These are phyloP conservation scores for Brachyhypopomus gauderio DNA, from an alignment of 2,113 vertebrate genomes.

Conservation along the genomic window DNA sequence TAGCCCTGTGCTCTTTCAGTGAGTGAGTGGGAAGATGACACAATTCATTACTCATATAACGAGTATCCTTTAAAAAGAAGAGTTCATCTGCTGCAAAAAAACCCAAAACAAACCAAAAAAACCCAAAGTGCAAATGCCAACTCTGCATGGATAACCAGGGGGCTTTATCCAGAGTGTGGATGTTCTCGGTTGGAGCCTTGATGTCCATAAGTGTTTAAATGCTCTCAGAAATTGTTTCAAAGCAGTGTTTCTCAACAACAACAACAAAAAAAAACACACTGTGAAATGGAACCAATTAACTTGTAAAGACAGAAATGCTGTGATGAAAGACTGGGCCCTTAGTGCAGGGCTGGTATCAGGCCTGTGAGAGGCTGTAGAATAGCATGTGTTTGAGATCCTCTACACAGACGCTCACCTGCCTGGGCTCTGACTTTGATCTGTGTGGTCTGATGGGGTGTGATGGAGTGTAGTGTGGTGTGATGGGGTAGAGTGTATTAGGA, in stretches of 20 bases:
- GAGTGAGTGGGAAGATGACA: constrained; percentile 71
- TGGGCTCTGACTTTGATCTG: constrained; percentile 16
- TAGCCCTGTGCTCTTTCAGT: constrained; percentile 63
- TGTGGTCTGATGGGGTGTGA: constrained; percentile 1
- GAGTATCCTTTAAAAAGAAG: constrained; percentile 67
- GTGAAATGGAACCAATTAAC: constrained; percentile 36
- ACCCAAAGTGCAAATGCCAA: constrained; percentile 45
- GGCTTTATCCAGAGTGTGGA: constrained; percentile 73
- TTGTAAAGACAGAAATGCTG: constrained; percentile 29
- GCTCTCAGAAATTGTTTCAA: background rate
- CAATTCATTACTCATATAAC: constrained; percentile 76
- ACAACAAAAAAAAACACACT: background rate
- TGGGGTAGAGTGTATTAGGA: no score
- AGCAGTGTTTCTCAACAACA: background rate
- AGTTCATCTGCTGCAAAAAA: constrained; percentile 64
- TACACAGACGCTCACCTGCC: background rate
- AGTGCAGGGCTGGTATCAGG: background rate
- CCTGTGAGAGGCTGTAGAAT: background rate
- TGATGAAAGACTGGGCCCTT: constrained; percentile 1
- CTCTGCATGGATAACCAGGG: constrained; percentile 77
- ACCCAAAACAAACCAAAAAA: background rate
- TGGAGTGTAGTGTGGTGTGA: background rate
- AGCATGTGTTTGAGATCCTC: background rate
- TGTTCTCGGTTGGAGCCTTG: constrained; percentile 66
- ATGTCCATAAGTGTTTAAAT: constrained; percentile 52